Conservation (phyloP, 2,797 vertebrate genomes). For the Potorous gilbertii region DNA sequence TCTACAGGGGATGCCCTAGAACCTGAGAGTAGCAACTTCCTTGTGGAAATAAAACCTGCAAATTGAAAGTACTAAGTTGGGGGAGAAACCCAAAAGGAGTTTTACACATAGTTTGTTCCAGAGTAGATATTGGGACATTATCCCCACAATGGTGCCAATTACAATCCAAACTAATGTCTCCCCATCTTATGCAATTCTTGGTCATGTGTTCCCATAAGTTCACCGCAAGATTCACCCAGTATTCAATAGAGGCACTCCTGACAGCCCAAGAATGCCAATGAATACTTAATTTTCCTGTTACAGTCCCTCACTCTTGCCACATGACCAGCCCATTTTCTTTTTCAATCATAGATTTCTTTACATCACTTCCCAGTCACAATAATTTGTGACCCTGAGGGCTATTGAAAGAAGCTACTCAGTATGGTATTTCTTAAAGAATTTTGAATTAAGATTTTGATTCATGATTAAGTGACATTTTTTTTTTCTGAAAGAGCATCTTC, state of each 20-base stretch:
- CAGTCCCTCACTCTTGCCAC: not conserved
- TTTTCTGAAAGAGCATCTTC: not conserved
- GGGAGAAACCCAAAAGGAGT: too few species aligned
- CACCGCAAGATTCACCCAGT: too few species aligned
- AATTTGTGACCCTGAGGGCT: not conserved
- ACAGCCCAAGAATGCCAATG: not conserved
- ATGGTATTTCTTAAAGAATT: not conserved
- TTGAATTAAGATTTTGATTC: not conserved
- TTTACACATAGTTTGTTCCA: not conserved
- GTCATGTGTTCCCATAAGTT: not conserved
- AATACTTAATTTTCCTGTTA: not conserved
- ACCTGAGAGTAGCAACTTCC: too few species aligned
- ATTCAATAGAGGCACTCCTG: not conserved
- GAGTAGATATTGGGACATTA: not conserved
- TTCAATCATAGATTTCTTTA: not conserved
- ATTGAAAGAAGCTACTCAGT: not conserved
- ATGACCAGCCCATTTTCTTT: not conserved
- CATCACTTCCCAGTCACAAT: not conserved
- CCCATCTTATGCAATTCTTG: not conserved
- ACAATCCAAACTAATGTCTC: not conserved
- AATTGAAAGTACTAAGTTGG: not conserved
- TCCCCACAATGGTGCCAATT: not conserved
- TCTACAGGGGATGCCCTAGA: not conserved
- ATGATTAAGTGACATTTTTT: not conserved
- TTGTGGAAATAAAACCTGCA: not conserved